These are phyloP conservation scores for Polymixis flavicincta DNA, from an alignment of 2,888 invertebrate genomes.

Conservation along the genomic window DNA sequence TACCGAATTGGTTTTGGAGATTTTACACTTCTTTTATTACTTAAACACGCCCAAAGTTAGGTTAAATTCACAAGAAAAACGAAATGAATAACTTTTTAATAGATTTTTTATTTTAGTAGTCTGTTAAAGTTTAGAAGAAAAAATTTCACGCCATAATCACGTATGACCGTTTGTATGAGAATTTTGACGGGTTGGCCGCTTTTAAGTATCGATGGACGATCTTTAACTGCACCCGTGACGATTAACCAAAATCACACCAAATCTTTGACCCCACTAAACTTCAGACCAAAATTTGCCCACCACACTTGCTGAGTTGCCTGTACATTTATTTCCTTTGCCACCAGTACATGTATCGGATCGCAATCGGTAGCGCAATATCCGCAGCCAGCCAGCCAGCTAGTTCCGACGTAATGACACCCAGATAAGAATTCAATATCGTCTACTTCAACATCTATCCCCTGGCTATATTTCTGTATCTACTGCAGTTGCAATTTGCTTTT, in stretches of 20 bases:
- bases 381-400: constrained; percentile 60
- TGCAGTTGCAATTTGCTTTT: constrained; percentile 46
- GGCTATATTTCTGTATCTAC: constrained; percentile 38
- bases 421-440: constrained; percentile 67
- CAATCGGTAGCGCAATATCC: constrained; percentile 68
- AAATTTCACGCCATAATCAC: too few species aligned
- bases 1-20: too few species aligned
- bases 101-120: too few species aligned
- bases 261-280: neutral
- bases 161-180: too few species aligned
- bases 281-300: neutral
- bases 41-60: too few species aligned
- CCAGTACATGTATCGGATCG: constrained; percentile 53
- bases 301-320: neutral
- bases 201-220: too few species aligned
- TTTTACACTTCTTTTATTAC: too few species aligned
- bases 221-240: neutral
- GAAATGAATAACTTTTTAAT: too few species aligned
- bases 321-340: constrained; percentile 8
- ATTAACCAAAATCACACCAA: neutral
- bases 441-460: constrained; percentile 58
- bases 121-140: too few species aligned
- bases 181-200: too few species aligned
- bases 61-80: too few species aligned
- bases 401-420: constrained; percentile 65